These are phyloP conservation scores for Invenusta paracnida DNA, from an alignment of 2,888 invertebrate genomes.

Conservation along the genomic window DNA sequence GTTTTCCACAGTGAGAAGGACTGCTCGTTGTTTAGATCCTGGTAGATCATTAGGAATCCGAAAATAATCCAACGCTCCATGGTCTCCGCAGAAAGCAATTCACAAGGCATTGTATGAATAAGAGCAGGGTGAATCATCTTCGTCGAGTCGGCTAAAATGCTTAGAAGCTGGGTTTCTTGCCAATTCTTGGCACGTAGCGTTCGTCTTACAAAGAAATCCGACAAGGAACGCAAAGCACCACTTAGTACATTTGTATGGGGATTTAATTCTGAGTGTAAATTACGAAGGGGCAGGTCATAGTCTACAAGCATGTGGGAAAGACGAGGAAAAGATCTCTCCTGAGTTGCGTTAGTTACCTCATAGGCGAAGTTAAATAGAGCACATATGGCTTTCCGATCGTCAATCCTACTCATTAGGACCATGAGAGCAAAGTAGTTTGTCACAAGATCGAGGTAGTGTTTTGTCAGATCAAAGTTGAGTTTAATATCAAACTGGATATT, in stretches of 20 bases:
- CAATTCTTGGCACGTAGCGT: constrained; percentile 89
- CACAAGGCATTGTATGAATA: constrained; percentile 92
- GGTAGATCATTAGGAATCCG: constrained; percentile 41
- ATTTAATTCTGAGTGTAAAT: constrained; percentile 89
- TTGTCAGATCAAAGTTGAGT: constrained; percentile 89
- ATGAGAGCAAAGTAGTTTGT: constrained; percentile 88
- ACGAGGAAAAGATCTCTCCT: constrained; percentile 72
- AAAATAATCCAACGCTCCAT: constrained; percentile 91
- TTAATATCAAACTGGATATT: constrained; percentile 87
- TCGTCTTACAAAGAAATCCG: constrained; percentile 75
- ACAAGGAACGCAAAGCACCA: constrained; percentile 79
- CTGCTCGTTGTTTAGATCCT: constrained; percentile 41
- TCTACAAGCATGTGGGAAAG: constrained; percentile 95
- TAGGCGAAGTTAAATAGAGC: constrained; percentile 95
- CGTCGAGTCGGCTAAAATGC: constrained; percentile 87
- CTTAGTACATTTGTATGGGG: constrained; percentile 75
- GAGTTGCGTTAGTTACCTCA: constrained; percentile 72
- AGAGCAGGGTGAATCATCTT: constrained; percentile 86
- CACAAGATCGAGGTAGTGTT: constrained; percentile 87
- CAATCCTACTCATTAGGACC: constrained; percentile 92
- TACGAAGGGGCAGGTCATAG: constrained; percentile 87
- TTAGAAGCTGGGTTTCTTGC: constrained; percentile 69
- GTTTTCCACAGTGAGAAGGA: constrained; percentile 40
- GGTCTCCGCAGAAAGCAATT: constrained; percentile 86
- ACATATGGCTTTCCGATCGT: constrained; percentile 91